A percentile compares a stretch with the other conserved stretches of the same genome.
These are phyloP conservation scores for Eleutherodactylus coqui DNA, from an alignment of 2,797 vertebrate genomes.

Conservation along the genomic window DNA sequence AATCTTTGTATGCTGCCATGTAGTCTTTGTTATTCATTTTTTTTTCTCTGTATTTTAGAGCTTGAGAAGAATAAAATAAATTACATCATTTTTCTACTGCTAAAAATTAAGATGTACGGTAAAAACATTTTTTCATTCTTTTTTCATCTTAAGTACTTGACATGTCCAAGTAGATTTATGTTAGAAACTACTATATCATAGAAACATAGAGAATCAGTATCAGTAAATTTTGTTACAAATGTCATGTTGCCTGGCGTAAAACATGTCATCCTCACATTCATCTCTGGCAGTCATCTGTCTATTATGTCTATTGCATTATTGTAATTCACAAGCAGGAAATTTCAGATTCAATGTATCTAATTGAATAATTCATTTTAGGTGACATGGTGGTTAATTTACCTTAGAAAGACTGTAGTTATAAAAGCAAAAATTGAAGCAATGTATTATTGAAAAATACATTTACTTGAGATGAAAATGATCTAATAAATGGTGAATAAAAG, in stretches of 20 bases:
- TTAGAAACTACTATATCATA: too few relatives aligned
- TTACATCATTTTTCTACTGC: neutral
- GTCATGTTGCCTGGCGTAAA: slow-evolving; percentile 19
- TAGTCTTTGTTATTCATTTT: too few relatives aligned
- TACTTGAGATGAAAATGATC: slow-evolving; percentile 24
- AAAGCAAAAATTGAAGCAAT: neutral
- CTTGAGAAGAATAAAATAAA: neutral
- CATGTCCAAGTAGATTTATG: neutral
- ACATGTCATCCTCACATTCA: slow-evolving; percentile 4
- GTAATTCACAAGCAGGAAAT: slow-evolving; percentile 25
- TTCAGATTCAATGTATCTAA: slow-evolving; percentile 26
- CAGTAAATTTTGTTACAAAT: slow-evolving; percentile 10
- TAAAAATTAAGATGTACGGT: neutral
- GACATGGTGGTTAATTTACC: neutral
- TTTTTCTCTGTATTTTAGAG: neutral
- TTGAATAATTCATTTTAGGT: slow-evolving; percentile 32
- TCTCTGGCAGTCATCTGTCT: slow-evolving; percentile 11
- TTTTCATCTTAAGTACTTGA: slow-evolving; percentile 12
- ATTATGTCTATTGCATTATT: slow-evolving; percentile 7
- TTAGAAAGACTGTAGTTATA: neutral
- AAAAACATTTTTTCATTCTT: slow-evolving; percentile 3
- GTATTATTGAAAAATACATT: slow-evolving; percentile 32
- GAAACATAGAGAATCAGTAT: too few relatives aligned
- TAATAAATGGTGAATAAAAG: slow-evolving; percentile 31
- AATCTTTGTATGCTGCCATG: too few relatives aligned